Base-by-base conservation (phyloP, 1,140 invertebrate genomes). In the Drosophila kepulauana region DNA sequence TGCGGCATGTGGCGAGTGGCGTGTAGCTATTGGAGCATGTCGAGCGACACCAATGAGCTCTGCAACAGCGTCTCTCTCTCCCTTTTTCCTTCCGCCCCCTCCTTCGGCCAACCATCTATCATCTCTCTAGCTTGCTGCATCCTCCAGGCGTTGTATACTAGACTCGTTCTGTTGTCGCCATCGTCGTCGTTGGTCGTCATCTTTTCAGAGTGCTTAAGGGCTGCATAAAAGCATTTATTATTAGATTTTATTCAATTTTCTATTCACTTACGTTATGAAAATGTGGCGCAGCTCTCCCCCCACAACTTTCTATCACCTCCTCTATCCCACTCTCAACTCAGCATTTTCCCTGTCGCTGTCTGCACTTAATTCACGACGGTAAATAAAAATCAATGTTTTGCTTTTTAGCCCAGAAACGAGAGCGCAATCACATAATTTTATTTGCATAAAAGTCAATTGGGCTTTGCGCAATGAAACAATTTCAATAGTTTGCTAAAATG, bases 231-330 rank as follows among this genome's bases (percentile, higher is more conserved):
- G 85, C 85, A 89, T 89, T 89, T 89, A 89, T 89, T 89, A 89
- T 89, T 89, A 89, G 85, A 89, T 90, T 89, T 89, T 82, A 89
- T 89, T 89, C 85, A 89, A 89, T 89, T 89, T 89, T 89, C 85
- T 89, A 89, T 89, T 89, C 86, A 89, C 85, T 89, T 89, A 90
- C 85, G 81, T 89, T 89, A 90, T 89, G 85, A 89, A 89, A 89
- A 89, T 89, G 85, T 89, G 81, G 84, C 80, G 85, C 78, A 64
- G 66, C 80, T 69, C 62, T 62, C 45, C 46, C 20, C 16, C 20
- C 20, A 3, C 20, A 25, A 33, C 38, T 52, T 20, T 16, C 15
- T 30, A 25, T 7, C 41, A 15, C 16, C 6, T 20, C 20, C 20
- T 25, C 7, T 0, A 2, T 13, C 38, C 8, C 30, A 20, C 41